Evolutionary conservation across 2,888 invertebrate genomes (phyloP), one percentile per base, ranked within the genome.

Genomic region (Mythimna albipuncta): DNA sequence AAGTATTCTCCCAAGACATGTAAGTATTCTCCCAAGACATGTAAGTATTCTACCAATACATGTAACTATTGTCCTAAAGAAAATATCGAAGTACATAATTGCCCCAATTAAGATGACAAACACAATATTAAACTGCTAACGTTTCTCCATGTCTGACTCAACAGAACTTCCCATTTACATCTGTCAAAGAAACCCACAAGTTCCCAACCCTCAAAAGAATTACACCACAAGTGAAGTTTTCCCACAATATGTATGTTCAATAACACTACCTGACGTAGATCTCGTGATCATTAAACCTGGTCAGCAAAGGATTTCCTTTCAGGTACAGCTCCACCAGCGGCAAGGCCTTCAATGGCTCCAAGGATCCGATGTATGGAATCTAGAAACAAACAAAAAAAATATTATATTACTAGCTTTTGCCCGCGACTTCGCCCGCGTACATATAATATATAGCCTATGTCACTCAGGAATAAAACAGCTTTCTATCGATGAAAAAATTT

Each of bases 231-330:
- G 47, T 59, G 38, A 63, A 72, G 78, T 64, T 80, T 83, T 81
- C 82, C 85, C 84, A 77, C 83, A 77, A 71, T 75, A 72, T 13
- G 13, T 72, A 32, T 69, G 73, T 79, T 83, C 66, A 75, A 75
- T 83, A 83, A 85, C 94, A 93, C 97, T 98, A 99, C 98, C 98
- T 98, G 96, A 98, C 97, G 91, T 98, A 99, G 50, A 97, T 94
- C 73, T 97, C 97, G 91, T 98, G 97, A 88, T 98, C 98, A 91
- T 97, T 97, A 95, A 97, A 98, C 94, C 97, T 98, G 90, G 97
- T 97, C 94, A 98, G 98, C 70, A 99, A 90, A 0, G 98, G 98
- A 94, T 99, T 99, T 85, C 98, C 98, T 91, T 97, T 97, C 83
- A 99, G 94, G 68, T 97, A 97, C 69, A 99, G 92, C 91, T 99